These are phyloP conservation scores for Zenarchopterus dispar DNA, from an alignment of 2,797 vertebrate species.

Conservation along the genomic window DNA sequence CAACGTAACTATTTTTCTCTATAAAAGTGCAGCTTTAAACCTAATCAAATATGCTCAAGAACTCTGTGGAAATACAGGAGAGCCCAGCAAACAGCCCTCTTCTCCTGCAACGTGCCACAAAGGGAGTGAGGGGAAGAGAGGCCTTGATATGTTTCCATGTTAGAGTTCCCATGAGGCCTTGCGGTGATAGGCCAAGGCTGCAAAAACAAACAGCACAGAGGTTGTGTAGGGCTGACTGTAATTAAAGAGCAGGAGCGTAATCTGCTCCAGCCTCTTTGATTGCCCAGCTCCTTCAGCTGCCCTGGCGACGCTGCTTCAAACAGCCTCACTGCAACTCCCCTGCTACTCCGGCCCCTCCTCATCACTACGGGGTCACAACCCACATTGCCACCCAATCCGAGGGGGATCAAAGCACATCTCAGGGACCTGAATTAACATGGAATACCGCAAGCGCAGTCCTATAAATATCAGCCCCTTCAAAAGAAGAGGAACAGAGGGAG, in stretches of 20 bases:
- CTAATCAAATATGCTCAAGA: slow-evolving; percentile 27
- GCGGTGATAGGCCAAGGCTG: slow-evolving; percentile 75
- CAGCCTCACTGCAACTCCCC: slow-evolving; percentile 73
- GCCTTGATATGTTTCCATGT: slow-evolving; percentile 78
- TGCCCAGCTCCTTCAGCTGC: slow-evolving; percentile 74
- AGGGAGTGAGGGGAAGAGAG: slow-evolving; percentile 59
- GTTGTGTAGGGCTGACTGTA: slow-evolving; percentile 78
- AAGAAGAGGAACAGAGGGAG: slow-evolving; percentile 79
- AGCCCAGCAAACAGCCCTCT: slow-evolving; percentile 52
- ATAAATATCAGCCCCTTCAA: slow-evolving; percentile 94
- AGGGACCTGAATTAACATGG: slow-evolving; percentile 91
- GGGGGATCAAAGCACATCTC: slow-evolving; percentile 90
- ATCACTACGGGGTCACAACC: slow-evolving; percentile 78
- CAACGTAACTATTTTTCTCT: slow-evolving; percentile 29
- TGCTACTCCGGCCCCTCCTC: slow-evolving; percentile 69
- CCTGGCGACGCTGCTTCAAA: slow-evolving; percentile 73
- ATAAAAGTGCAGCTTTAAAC: slow-evolving; percentile 12
- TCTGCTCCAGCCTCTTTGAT: slow-evolving; percentile 81
- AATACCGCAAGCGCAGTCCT: slow-evolving; percentile 89
- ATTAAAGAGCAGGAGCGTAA: slow-evolving; percentile 82
- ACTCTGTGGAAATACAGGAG: slow-evolving; percentile 53
- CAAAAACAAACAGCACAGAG: slow-evolving; percentile 80
- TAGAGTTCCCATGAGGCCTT: slow-evolving; percentile 71
- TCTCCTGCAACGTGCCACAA: slow-evolving; percentile 54
- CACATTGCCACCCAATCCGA: slow-evolving; percentile 88